A percentile compares a stretch with the other conserved stretches of the same genome.
These are phyloP conservation scores for Agrochola macilenta DNA, from an alignment of 2,888 invertebrate species.

Conservation along the genomic window DNA sequence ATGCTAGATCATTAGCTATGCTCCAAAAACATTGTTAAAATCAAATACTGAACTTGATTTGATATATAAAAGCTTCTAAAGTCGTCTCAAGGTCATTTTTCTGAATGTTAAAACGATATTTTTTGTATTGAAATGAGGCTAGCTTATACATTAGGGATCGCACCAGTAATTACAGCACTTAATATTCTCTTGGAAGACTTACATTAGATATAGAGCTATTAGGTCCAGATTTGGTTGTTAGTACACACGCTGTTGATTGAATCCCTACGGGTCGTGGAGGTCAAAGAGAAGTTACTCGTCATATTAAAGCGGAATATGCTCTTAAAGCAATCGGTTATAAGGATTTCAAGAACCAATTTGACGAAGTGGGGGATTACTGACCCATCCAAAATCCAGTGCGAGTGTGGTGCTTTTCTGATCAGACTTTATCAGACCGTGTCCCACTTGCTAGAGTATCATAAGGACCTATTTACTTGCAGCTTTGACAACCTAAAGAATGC, in stretches of 20 bases:
- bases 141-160: slow-evolving; percentile 22
- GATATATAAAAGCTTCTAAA: slow-evolving; percentile 39
- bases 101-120: slow-evolving; percentile 13
- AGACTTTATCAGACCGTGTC: neutral
- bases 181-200: slow-evolving; percentile 8
- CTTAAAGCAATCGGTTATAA: neutral
- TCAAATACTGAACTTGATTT: neutral
- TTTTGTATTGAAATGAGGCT: slow-evolving; percentile 43
- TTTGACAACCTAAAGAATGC: neutral
- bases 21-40: slow-evolving; percentile 14
- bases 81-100: slow-evolving; percentile 45
- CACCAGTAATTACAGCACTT: slow-evolving; percentile 1
- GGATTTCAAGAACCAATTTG: neutral
- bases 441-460: neutral
- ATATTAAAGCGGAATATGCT: neutral
- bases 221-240: slow-evolving; percentile 25
- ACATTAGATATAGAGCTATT: neutral
- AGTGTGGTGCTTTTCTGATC: neutral
- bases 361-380: neutral
- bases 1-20: slow-evolving; percentile 1
- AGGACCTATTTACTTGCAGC: neutral
- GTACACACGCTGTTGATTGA: slow-evolving; percentile 10
- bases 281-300: neutral
- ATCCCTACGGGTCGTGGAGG: slow-evolving; percentile 5
- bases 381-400: neutral